phyloP scores from a whole-genome alignment of 2,113 vertebrate species.

The Notothenia coriiceps region DNA sequence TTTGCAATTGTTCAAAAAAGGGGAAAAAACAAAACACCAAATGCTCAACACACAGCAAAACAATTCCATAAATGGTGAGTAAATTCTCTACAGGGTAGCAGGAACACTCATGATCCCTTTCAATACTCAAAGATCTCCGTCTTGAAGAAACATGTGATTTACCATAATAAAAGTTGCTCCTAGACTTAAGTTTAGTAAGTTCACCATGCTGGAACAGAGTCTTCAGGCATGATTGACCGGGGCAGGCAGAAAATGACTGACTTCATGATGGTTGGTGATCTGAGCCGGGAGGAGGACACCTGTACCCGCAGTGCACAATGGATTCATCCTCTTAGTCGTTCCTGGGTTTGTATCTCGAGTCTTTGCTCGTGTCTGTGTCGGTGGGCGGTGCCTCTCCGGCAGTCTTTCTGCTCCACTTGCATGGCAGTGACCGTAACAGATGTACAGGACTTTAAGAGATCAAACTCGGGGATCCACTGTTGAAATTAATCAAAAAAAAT shows the following conservation, averaged over 20 bases:
- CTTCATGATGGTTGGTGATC: constrained; percentile 8
- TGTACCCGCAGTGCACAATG: constrained; percentile 11
- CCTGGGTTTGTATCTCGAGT: constrained; percentile 30
- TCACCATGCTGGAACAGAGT: constrained; percentile 41
- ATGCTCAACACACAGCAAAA: constrained; percentile 57
- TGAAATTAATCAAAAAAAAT: constrained; percentile 24
- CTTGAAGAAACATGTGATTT: constrained; percentile 62
- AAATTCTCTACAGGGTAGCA: constrained; percentile 63
- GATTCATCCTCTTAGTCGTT: constrained; percentile 21
- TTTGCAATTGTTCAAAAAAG: constrained; percentile 75
- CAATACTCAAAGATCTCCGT: constrained; percentile 55
- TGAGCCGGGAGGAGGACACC: constrained; percentile 9
- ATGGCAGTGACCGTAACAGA: constrained; percentile 70
- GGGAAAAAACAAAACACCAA: constrained; percentile 40
- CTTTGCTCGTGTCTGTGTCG: constrained; percentile 19
- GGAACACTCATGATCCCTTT: constrained; percentile 75
- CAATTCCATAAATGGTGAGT: constrained; percentile 66
- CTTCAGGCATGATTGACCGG: constrained; percentile 14
- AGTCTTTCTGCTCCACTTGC: constrained; percentile 65
- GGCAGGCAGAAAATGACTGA: constrained; percentile 21
- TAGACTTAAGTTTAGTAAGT: constrained; percentile 45
- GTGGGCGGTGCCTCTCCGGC: constrained; percentile 44
- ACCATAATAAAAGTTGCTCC: constrained; percentile 55
- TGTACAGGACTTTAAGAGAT: constrained; percentile 53
- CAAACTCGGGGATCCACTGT: constrained; percentile 48